A percentile compares a stretch with the other conserved stretches of the same genome.
phyloP scores from a whole-genome alignment of 2,888 invertebrate species.

The Calameuta filiformis region DNA sequence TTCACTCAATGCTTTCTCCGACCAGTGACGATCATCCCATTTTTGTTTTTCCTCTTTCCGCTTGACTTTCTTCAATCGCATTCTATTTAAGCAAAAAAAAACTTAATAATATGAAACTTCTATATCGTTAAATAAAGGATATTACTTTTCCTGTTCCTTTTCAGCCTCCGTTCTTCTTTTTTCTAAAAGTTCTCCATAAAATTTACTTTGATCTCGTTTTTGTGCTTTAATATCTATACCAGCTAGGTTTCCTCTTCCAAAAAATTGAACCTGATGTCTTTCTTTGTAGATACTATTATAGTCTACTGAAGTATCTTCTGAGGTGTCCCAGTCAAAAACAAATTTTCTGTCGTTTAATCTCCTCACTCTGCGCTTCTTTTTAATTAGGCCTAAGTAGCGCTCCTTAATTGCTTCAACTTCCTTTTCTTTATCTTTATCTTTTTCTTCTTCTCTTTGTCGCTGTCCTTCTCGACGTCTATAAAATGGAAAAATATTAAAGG shows the following conservation, averaged over 20 bases:
- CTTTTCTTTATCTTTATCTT: slow-evolving; percentile 87
- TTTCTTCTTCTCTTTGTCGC: slow-evolving; percentile 68
- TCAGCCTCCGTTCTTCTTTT: slow-evolving; percentile 95
- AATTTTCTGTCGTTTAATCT: slow-evolving; percentile 98
- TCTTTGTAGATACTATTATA: slow-evolving; percentile 98
- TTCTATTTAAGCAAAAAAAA: slow-evolving; percentile 48
- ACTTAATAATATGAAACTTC: slow-evolving; percentile 11
- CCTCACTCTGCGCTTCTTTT: slow-evolving; percentile 92
- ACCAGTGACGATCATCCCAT: slow-evolving; percentile 99
- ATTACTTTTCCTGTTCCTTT: slow-evolving; percentile 90
- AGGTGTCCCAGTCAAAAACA: slow-evolving; percentile 99
- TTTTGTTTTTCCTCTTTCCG: slow-evolving; percentile 97
- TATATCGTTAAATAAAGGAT: not conserved
- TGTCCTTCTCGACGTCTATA: slow-evolving; percentile 59
- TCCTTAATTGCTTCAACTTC: slow-evolving; percentile 97
- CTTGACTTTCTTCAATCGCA: slow-evolving; percentile 90
- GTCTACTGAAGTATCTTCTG: slow-evolving; percentile 97
- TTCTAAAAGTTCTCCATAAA: slow-evolving; percentile 95
- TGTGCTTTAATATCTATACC: slow-evolving; percentile 98
- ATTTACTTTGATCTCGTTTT: slow-evolving; percentile 95
- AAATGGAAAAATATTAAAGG: slow-evolving; percentile 4
- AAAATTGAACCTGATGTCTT: slow-evolving; percentile 96
- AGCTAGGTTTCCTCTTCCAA: slow-evolving; percentile 96
- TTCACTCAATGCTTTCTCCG: slow-evolving; percentile 90
- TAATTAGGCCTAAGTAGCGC: slow-evolving; percentile 91